Conservation (phyloP, 1,140 invertebrate genomes). For the Bombus superbus region DNA sequence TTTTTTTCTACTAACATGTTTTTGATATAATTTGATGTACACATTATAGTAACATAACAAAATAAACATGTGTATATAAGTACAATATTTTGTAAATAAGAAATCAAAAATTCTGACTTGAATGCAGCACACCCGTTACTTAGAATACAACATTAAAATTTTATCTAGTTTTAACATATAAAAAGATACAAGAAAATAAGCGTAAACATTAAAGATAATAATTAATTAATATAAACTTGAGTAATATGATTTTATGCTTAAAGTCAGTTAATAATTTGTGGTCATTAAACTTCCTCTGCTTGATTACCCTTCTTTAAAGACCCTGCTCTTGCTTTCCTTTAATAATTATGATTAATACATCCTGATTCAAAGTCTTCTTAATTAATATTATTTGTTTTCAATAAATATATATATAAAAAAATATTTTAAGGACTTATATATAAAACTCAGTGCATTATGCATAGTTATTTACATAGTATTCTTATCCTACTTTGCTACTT, state of each 20-base stretch:
- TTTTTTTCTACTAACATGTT: not conserved
- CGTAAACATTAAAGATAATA: slow-evolving; percentile 28
- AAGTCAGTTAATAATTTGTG: slow-evolving; percentile 41
- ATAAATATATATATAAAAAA: slow-evolving; percentile 37
- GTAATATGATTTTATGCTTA: slow-evolving; percentile 29
- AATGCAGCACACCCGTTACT: slow-evolving; percentile 53
- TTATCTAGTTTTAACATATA: not conserved
- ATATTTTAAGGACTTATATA: slow-evolving; percentile 54
- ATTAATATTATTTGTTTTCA: slow-evolving; percentile 57
- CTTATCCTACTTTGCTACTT: slow-evolving; percentile 41
- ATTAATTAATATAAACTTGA: slow-evolving; percentile 17
- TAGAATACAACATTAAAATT: slow-evolving; percentile 31
- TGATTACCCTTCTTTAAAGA: slow-evolving; percentile 43
- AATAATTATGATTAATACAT: slow-evolving; percentile 56
- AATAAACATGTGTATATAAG: not conserved
- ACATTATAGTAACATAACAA: not conserved
- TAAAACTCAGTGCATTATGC: slow-evolving; percentile 53
- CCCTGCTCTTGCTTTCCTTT: slow-evolving; percentile 57
- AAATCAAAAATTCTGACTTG: slow-evolving; percentile 65
- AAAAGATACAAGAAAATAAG: not conserved
- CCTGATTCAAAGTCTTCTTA: slow-evolving; percentile 36
- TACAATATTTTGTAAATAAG: not conserved
- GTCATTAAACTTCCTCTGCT: slow-evolving; percentile 54
- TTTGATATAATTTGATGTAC: not conserved
- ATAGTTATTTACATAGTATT: slow-evolving; percentile 52